Evolutionary conservation across 2,888 invertebrate genomes (phyloP), one percentile per base, ranked within the genome.

Genomic region (Theretra japonica): DNA sequence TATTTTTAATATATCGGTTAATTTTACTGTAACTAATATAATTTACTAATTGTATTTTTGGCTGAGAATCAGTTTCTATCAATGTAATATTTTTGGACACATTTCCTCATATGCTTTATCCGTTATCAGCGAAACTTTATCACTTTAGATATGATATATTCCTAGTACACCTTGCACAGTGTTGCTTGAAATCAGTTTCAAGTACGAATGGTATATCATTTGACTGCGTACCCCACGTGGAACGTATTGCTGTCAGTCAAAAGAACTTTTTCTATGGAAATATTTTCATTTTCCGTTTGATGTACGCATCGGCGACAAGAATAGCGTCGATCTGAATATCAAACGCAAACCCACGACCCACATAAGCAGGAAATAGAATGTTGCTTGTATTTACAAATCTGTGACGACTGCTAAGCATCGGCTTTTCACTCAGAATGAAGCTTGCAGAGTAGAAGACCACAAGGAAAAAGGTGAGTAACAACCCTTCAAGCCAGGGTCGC

Each of bases 201-300:
- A 53, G 53, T 53, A 53, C 5, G n/a, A 53, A 53, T 53, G n/a
- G 6, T 53, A 53, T n/a, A 53, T 53, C 19, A 53, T n/a, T 53
- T n/a, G 53, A 53, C 17, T 59, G 4, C 25, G 4, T 15, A 5
- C 25, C 19, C 11, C 17, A n/a, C 28, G 30, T 28, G 4, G n/a
- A 30, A n/a, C 30, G 2, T 28, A 60, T n/a, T 17, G 17, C 19
- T n/a, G 30, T 60, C 30, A 25, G 6, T 28, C 30, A 28, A 60
- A 19, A 19, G 59, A n/a, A 53, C 19, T 19, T 60, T 60, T 30
- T 60, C 59, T 30, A 30, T 60, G 59, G 28, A 19, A 60, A 28
- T 17, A 60, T 28, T 60, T 60, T 30, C 59, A 60, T 60, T 60
- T 60, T 60, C 28, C 28, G 28, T 59, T 59, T 30, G 59, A 60